Percentiles rank a stretch among this genome's conserved stretches.
These are phyloP conservation scores for Carposina sasakii DNA, from an alignment of 1,140 invertebrate genomes.

Conservation along the genomic window DNA sequence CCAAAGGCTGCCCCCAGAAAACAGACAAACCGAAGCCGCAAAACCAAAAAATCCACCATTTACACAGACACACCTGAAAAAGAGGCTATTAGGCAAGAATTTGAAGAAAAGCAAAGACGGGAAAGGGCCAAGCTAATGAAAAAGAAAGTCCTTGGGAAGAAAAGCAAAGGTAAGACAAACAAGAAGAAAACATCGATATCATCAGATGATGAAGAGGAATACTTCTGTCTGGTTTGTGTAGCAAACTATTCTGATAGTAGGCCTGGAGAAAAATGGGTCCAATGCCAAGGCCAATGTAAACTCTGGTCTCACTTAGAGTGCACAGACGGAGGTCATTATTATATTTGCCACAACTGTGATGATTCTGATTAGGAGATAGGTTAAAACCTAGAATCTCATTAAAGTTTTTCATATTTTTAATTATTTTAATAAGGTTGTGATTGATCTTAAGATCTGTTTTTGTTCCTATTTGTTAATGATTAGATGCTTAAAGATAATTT, in stretches of 20 bases:
- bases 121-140: slow-evolving; percentile 15
- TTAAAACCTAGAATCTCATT: too few species aligned
- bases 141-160: slow-evolving; percentile 15
- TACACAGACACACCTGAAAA: slow-evolving; percentile 33
- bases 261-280: slow-evolving; percentile 22
- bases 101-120: slow-evolving; percentile 9
- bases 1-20: slow-evolving; percentile 27
- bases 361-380: too few species aligned
- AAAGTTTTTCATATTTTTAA: too few species aligned
- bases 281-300: slow-evolving; percentile 24
- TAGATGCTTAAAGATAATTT: too few species aligned
- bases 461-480: too few species aligned
- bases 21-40: slow-evolving; percentile 16
- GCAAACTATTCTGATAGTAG: slow-evolving; percentile 17
- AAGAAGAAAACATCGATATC: slow-evolving; percentile 9
- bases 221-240: slow-evolving; percentile 23
- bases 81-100: slow-evolving; percentile 18
- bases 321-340: slow-evolving; percentile 19
- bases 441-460: too few species aligned
- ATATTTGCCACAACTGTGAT: slow-evolving; percentile 26
- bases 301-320: slow-evolving; percentile 28
- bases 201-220: too few species aligned
- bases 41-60: slow-evolving; percentile 27
- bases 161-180: slow-evolving; percentile 14
- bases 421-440: too few species aligned